Conservation (phyloP, 2,888 invertebrate genomes). For the Athalia circularis region DNA sequence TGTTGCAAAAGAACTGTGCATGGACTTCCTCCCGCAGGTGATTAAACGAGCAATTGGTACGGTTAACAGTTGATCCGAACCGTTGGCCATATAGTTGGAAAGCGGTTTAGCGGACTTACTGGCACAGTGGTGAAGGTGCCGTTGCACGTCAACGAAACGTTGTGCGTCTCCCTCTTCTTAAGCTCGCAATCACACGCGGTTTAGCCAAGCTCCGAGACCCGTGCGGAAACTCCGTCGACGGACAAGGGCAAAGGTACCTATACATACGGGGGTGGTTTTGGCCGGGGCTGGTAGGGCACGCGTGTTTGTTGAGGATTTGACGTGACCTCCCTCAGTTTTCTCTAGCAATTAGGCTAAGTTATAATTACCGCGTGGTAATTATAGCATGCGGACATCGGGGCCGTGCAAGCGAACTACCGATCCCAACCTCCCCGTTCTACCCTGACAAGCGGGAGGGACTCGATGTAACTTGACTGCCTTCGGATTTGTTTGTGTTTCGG, state of each 20-base stretch:
- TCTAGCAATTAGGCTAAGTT: conserved; percentile 45
- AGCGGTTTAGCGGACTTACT: conserved; percentile 30
- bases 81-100: conserved; percentile 46
- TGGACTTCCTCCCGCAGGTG: background rate
- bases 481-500: conserved; percentile 64
- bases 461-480: conserved; percentile 53
- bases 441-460: conserved; percentile 24
- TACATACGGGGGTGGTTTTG: conserved; percentile 3
- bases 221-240: background rate
- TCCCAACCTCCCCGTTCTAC: conserved; percentile 4
- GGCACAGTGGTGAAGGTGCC: background rate
- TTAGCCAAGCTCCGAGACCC: conserved; percentile 38
- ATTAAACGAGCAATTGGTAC: conserved; percentile 3
- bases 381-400: conserved; percentile 41
- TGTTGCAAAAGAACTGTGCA: too few relatives aligned
- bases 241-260: background rate
- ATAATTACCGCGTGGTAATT: conserved; percentile 44
- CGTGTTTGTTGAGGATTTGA: conserved; percentile 46
- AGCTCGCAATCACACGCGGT: conserved; percentile 41
- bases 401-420: conserved; percentile 3
- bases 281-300: background rate
- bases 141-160: background rate
- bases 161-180: conserved; percentile 9
- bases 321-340: conserved; percentile 46
- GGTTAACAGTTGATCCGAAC: conserved; percentile 51